Evolutionary conservation across 2,113 vertebrate genomes (phyloP), one percentile per base, ranked within the genome.

Genomic region (Ondatra zibethicus): DNA sequence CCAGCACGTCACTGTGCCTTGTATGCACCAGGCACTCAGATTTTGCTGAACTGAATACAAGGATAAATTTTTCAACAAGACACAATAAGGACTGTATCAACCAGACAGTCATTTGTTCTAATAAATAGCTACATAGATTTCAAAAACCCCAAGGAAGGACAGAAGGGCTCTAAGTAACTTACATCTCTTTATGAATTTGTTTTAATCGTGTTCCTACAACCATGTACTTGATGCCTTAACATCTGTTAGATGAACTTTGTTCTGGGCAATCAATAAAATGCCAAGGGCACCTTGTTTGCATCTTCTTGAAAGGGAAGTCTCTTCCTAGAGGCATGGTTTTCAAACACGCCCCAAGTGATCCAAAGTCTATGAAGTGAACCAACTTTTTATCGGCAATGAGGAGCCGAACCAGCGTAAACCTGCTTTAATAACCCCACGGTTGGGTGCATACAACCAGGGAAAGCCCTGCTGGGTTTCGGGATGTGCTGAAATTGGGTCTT

Each of bases 41-140:
- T 9, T 78, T 89, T 65, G 31, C 45, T 86, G 42, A 88, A 19
- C 4, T 81, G 45, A 45, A 45, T 85, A 21, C 39, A 65, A 85
- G 75, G 39, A 63, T 75, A 77, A 84, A 66, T 73, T 23, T 10
- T 52, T 31, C 92, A 47, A 39, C 36, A 93, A 77, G 58, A 89
- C 31, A 39, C 42, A 42, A 23, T 36, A 81, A 93, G 58, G 66
- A 45, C 3, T 77, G 10, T 1, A 63, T 5, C 45, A 84, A 61
- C 13, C n/a, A 61, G 45, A 58, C 4, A 85, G 29, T 21, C 65
- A 82, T 72, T 90, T 72, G 42, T 1, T n/a, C 61, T 84, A 73
- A 89, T 21, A 88, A 88, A 45, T 68, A 89, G 23, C 14, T 81
- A 25, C 50, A 58, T 86, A 78, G 85, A 96, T 91, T 70, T 33